These are phyloP conservation scores for Perodicticus potto DNA, from an alignment of 2,797 vertebrate genomes.

Conservation along the genomic window DNA sequence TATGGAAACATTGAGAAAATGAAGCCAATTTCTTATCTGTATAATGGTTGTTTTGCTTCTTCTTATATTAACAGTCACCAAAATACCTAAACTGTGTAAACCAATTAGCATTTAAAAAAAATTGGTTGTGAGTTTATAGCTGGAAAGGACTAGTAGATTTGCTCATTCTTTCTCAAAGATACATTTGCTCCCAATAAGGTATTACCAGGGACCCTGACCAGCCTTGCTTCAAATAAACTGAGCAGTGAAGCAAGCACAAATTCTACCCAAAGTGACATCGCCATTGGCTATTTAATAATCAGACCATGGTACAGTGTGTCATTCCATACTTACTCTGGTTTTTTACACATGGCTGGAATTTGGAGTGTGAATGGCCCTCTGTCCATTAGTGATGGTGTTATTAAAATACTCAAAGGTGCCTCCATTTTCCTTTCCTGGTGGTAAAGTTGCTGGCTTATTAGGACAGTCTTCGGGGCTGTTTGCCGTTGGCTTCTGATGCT, in stretches of 20 bases:
- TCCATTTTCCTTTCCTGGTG: not conserved
- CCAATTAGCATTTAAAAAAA: slow-evolving; percentile 14
- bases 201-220: not conserved
- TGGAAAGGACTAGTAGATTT: not conserved
- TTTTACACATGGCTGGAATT: not conserved
- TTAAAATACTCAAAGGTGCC: slow-evolving; percentile 20
- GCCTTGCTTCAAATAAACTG: not conserved
- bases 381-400: not conserved
- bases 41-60: not conserved
- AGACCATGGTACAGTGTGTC: not conserved
- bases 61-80: slow-evolving; percentile 19
- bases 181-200: not conserved
- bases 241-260: not conserved
- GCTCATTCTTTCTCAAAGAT: not conserved
- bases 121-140: slow-evolving; percentile 2
- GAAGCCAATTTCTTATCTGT: slow-evolving; percentile 24
- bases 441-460: not conserved
- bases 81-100: slow-evolving; percentile 3
- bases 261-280: not conserved
- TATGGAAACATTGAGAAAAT: slow-evolving; percentile 29
- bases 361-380: not conserved
- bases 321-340: slow-evolving; percentile 12
- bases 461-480: not conserved
- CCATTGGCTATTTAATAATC: not conserved
- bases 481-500: not conserved